Base-by-base conservation (phyloP, 2,113 vertebrate genomes). In the Perca fluviatilis region DNA sequence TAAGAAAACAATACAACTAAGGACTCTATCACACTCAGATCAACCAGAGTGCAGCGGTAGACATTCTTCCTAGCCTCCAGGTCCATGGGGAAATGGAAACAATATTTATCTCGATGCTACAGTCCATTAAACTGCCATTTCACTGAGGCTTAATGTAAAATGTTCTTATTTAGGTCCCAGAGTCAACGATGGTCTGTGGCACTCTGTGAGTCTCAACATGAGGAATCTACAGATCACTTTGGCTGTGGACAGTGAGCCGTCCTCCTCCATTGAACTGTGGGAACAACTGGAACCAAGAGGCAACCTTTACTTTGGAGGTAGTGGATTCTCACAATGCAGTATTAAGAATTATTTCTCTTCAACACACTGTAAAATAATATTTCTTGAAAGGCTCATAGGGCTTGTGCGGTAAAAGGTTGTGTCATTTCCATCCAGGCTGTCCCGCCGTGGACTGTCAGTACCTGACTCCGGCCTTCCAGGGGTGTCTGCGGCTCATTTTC, bases 161-260 rank as follows among this genome's bases (percentile, higher is more conserved):
- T 5, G 7, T 88, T 19, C 66, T 21, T 73, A 89, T 84, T 62
- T 79, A 99, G 98, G 97, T 82, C 95, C 93, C 71, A 89, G 75
- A 72, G 95, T 99, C 76, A 96, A 96, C 0, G 98, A 99, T 3
- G 98, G 98, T 1, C 91, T 98, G 72, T 99, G 98, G 98, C 98
- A 99, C 92, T 94, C 96, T 0, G 95, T 99, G 65, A 96, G 92
- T 85, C 95, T 99, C 75, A 96, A 93, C 3, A 93, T 96, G n/a
- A 95, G 96, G 82, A 95, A 95, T 70, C 96, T 95, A 27, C 97
- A 96, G 65, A 94, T 99, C 80, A 94, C 94, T 16, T 78, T 99
- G 92, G 96, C 95, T 0, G 84, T 99, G 93, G 98, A 99, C 79
- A 94, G 95, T 0, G 96, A 97, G 0, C 94, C 95, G 1, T 82